Conservation (phyloP, 2,113 vertebrate genomes). For the Mesoclemmys tuberculata region DNA sequence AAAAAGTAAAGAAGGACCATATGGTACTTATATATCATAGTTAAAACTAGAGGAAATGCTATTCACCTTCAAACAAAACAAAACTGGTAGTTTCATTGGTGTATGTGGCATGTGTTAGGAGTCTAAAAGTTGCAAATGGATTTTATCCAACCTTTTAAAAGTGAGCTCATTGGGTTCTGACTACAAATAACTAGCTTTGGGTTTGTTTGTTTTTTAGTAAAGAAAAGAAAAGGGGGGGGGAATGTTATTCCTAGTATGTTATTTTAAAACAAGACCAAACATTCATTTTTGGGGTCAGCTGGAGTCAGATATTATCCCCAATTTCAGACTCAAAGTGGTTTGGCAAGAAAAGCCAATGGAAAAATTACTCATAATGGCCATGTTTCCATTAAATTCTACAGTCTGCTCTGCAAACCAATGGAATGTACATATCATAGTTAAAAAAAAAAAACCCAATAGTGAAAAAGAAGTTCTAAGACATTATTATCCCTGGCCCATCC, state of each 20-base stretch:
- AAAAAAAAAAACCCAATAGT: constrained; percentile 67
- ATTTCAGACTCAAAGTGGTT: constrained; percentile 70
- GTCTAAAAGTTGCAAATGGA: constrained; percentile 64
- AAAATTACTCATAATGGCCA: constrained; percentile 66
- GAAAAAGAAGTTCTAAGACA: constrained; percentile 72
- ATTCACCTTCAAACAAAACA: constrained; percentile 53
- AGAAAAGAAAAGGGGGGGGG: not conserved
- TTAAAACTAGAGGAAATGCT: constrained; percentile 50
- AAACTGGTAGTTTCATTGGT: constrained; percentile 20
- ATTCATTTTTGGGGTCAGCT: constrained; percentile 65
- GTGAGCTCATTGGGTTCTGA: constrained; percentile 60
- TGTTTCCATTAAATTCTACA: constrained; percentile 66
- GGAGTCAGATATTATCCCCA: constrained; percentile 72
- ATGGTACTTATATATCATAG: constrained; percentile 3
- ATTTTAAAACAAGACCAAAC: not conserved
- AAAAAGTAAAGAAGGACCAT: not conserved
- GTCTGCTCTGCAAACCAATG: constrained; percentile 74
- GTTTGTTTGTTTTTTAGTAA: not conserved
- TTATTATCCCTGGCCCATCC: constrained; percentile 70
- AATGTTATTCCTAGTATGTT: constrained; percentile 19
- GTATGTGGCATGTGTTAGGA: constrained; percentile 68
- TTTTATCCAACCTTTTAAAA: constrained; percentile 71
- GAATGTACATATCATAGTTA: constrained; percentile 76
- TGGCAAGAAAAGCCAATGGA: constrained; percentile 71
- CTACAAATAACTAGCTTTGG: constrained; percentile 58